These are phyloP conservation scores for Nyctalus aviator DNA, from an alignment of 2,797 vertebrate species.

Conservation along the genomic window DNA sequence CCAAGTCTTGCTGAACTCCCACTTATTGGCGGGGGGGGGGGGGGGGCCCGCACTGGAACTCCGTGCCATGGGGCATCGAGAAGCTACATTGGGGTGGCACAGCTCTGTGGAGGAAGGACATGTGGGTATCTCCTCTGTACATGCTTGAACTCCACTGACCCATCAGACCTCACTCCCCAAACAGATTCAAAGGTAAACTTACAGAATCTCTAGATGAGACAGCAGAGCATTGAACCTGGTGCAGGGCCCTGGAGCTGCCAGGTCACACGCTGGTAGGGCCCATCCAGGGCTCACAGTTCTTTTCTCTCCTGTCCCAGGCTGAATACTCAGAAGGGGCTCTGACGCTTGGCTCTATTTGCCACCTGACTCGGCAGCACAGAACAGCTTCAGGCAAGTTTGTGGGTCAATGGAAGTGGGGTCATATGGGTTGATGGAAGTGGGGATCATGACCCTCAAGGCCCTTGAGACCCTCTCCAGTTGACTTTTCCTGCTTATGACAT, in stretches of 20 bases:
- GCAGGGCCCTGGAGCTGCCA: neutral
- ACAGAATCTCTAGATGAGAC: neutral
- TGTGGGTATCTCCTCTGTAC: neutral
- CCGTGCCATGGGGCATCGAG: neutral
- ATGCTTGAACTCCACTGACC: rapidly evolving
- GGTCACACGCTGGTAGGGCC: too few relatives aligned
- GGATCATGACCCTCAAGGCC: neutral
- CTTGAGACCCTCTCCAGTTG: neutral
- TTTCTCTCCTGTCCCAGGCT: neutral
- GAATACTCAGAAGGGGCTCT: neutral
- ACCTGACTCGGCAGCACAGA: neutral
- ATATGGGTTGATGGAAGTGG: too few relatives aligned
- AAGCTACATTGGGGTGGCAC: neutral
- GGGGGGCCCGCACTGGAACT: neutral
- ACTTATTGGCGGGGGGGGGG: rapidly evolving
- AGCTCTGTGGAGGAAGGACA: neutral
- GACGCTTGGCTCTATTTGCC: neutral
- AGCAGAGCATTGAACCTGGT: neutral
- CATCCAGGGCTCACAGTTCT: neutral
- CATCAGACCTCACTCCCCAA: neutral
- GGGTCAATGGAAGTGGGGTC: neutral
- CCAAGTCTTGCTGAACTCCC: neutral
- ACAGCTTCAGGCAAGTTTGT: neutral
- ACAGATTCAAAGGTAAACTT: neutral
- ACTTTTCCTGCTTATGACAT: neutral